A percentile compares a stretch with the other conserved stretches of the same genome.
Conservation (phyloP, 1,140 invertebrate genomes). For the Drosophila sturtevanti region DNA sequence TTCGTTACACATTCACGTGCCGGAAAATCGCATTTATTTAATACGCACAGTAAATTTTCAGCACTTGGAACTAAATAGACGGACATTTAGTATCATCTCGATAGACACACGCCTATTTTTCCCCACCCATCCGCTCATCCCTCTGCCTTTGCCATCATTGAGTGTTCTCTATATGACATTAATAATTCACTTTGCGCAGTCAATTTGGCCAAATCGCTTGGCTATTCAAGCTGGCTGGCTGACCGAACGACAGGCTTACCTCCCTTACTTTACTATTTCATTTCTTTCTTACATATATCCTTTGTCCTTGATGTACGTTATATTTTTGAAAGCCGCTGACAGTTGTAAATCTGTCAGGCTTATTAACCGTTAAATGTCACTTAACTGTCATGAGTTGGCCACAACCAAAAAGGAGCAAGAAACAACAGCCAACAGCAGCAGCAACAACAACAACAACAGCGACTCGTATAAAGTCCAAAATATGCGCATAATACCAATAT, state of each 20-base stretch:
- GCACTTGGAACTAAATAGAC: constrained; percentile 78
- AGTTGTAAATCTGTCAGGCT: constrained; percentile 81
- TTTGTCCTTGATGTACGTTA: constrained; percentile 63
- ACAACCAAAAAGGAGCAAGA: constrained; percentile 15
- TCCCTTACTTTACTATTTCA: constrained; percentile 14
- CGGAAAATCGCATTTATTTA: constrained; percentile 78
- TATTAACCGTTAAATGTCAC: constrained; percentile 81
- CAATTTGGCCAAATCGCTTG: constrained; percentile 75
- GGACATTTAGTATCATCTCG: constrained; percentile 71
- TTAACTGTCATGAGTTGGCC: constrained; percentile 74
- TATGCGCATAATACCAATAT: constrained; percentile 73
- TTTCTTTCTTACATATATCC: constrained; percentile 9
- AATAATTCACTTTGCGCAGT: constrained; percentile 80
- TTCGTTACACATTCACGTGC: constrained; percentile 57
- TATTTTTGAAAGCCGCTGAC: constrained; percentile 75
- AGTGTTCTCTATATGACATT: constrained; percentile 64
- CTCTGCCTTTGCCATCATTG: not conserved
- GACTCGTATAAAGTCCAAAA: constrained; percentile 59
- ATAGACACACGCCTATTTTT: constrained; percentile 33
- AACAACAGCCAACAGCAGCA: not conserved
- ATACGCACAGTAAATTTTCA: constrained; percentile 77
- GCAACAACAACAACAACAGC: constrained; percentile 33
- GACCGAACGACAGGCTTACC: not conserved
- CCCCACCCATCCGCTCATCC: not conserved
- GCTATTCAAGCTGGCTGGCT: constrained; percentile 55